Evolutionary conservation across 2,113 vertebrate species (phyloP).

Genomic region (Petrocephalus zakoni): DNA sequence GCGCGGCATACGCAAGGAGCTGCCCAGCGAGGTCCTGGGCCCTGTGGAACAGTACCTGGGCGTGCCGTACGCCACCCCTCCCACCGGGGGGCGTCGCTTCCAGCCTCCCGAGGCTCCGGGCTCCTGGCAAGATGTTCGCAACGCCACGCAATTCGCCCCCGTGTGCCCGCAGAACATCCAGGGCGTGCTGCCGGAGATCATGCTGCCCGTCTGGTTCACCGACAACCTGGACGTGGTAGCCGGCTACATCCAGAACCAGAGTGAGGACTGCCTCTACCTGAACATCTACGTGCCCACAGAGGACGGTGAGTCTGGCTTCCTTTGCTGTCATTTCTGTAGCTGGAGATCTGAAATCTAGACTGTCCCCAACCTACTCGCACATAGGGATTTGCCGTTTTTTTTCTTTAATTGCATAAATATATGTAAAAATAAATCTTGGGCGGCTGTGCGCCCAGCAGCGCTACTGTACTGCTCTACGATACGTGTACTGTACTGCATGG

Average conservation of each 20-base stretch:
- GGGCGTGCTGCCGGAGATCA: conserved; percentile 82
- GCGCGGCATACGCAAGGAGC: conserved; percentile 74
- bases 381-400: neutral
- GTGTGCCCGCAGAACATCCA: conserved; percentile 88
- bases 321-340: neutral
- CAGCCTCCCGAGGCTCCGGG: conserved; percentile 84
- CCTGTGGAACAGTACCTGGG: conserved; percentile 83
- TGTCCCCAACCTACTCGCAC: neutral
- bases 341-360: neutral
- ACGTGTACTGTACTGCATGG: too few relatives aligned
- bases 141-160: conserved; percentile 79
- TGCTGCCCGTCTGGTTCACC: conserved; percentile 90
- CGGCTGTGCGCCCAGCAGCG: neutral
- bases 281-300: conserved; percentile 88
- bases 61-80: conserved; percentile 82
- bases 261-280: conserved; percentile 89
- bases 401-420: neutral
- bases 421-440: neutral
- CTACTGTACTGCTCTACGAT: too few relatives aligned
- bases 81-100: conserved; percentile 77
- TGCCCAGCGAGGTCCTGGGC: conserved; percentile 84
- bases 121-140: conserved; percentile 82
- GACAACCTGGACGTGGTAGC: conserved; percentile 85
- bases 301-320: conserved; percentile 73
- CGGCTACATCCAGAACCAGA: conserved; percentile 83